phyloP scores from a whole-genome alignment of 1,140 invertebrate species.

The Lethocerus indicus region DNA sequence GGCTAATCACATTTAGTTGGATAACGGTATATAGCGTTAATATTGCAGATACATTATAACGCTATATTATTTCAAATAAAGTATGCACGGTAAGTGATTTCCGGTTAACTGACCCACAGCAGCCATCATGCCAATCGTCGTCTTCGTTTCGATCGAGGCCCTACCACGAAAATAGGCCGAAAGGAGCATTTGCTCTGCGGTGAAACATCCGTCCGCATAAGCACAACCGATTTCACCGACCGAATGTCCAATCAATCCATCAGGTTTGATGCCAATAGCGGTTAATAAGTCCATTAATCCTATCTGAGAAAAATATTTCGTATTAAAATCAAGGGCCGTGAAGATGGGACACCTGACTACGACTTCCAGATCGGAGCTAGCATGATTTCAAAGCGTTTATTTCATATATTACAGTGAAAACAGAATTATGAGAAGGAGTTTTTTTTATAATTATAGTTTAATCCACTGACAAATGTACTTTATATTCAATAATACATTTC shows the following conservation, averaged over 20 bases:
- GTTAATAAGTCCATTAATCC: not conserved
- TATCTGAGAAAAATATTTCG: too few species aligned
- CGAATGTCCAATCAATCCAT: slow-evolving; percentile 53
- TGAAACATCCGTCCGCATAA: slow-evolving; percentile 50
- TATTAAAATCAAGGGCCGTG: too few species aligned
- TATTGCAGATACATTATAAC: not conserved
- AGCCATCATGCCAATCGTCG: slow-evolving; percentile 32
- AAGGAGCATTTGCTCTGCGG: slow-evolving; percentile 43
- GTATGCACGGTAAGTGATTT: not conserved
- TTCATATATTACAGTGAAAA: too few species aligned
- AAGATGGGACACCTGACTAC: too few species aligned
- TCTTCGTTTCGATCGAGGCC: slow-evolving; percentile 35
- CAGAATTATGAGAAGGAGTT: too few species aligned
- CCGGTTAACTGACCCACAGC: slow-evolving; percentile 26
- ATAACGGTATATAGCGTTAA: not conserved
- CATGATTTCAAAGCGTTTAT: too few species aligned
- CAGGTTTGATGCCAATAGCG: slow-evolving; percentile 32
- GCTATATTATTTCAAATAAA: not conserved
- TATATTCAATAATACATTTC: too few species aligned
- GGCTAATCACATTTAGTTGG: too few species aligned
- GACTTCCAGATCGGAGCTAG: too few species aligned
- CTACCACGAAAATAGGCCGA: slow-evolving; percentile 42
- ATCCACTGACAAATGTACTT: not conserved
- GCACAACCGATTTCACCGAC: slow-evolving; percentile 47
- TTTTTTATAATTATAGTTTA: too few species aligned